Evolutionary conservation across 2,113 vertebrate genomes (phyloP), one percentile per base, ranked within the genome.

Genomic region (Nannospalax galili): DNA sequence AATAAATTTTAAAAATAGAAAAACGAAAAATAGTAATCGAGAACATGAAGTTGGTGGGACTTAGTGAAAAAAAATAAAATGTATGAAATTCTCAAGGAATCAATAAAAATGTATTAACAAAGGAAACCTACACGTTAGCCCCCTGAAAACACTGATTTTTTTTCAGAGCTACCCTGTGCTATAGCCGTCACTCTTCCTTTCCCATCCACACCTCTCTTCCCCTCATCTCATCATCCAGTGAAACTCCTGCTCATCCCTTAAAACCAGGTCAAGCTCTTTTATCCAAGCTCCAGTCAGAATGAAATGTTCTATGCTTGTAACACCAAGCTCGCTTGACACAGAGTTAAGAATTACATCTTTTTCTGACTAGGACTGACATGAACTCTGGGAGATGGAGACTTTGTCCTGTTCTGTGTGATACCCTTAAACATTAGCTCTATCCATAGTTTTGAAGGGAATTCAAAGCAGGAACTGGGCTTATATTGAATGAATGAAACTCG

Each of bases 381-480:
- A 64, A 48, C 52, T 37, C 40, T 30, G 64, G 56, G 92, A 86
- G 15, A 69, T 3, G 17, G 19, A 14, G 24, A 74, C 6, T 45
- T 78, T 91, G 56, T 58, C 8, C 35, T 78, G 0, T 73, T 82
- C 26, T 42, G n/a, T 24, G 42, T 62, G 56, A 14, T 52, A 58
- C 60, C n/a, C n/a, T 42, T 77, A n/a, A 92, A 92, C 48, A 65
- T 16, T 42, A 80, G 26, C 32, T 84, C 77, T 5, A 5, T 37
- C 48, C 73, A 45, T 87, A 60, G 48, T 52, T 52, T 42, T n/a
- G 16, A 16, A 65, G 42, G 69, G 69, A 86, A 73, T 82, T 65
- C 70, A 93, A 97, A 97, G 79, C n/a, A 96, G 70, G 30, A 86
- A 58, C 24, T 58, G 40, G 1, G 73, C 48, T 78, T 52, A 11